Conservation (phyloP, 2,888 invertebrate species). For the Cantharis lateralis region DNA sequence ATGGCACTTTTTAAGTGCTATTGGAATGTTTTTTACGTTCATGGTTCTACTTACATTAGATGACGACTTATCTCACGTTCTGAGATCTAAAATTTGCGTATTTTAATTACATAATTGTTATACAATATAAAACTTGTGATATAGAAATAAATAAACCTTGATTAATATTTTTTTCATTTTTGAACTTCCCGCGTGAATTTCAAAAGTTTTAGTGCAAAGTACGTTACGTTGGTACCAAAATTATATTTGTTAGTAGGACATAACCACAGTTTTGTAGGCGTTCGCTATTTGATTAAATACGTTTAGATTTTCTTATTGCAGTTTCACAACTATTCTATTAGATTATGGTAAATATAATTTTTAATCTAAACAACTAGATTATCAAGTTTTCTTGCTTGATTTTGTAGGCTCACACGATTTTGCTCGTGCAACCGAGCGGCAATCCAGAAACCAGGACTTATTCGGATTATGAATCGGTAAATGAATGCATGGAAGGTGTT, state of each 20-base stretch:
- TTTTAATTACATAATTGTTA: constrained; percentile 60
- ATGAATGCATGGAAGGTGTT: constrained; percentile 98
- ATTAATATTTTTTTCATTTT: neutral
- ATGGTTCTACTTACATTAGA: constrained; percentile 80
- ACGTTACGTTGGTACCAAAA: neutral
- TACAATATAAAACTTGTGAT: neutral
- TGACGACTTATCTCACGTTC: constrained; percentile 72
- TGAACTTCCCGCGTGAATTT: neutral
- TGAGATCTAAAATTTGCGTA: constrained; percentile 71
- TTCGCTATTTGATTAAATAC: neutral
- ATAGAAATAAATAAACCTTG: neutral
- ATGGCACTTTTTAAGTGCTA: constrained; percentile 82
- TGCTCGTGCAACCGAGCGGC: constrained; percentile 90
- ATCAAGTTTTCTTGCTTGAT: neutral
- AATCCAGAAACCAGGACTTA: constrained; percentile 97
- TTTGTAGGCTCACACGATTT: constrained; percentile 87
- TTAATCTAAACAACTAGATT: neutral
- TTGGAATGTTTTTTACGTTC: constrained; percentile 82
- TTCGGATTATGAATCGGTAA: constrained; percentile 97
- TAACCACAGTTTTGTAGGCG: neutral
- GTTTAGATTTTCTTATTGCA: neutral
- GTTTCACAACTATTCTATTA: neutral
- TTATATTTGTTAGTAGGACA: neutral
- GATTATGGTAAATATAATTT: neutral
- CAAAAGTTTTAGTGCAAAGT: neutral